Base-by-base conservation (phyloP, 1,140 invertebrate species). In the Zeugodacus cucurbitae region DNA sequence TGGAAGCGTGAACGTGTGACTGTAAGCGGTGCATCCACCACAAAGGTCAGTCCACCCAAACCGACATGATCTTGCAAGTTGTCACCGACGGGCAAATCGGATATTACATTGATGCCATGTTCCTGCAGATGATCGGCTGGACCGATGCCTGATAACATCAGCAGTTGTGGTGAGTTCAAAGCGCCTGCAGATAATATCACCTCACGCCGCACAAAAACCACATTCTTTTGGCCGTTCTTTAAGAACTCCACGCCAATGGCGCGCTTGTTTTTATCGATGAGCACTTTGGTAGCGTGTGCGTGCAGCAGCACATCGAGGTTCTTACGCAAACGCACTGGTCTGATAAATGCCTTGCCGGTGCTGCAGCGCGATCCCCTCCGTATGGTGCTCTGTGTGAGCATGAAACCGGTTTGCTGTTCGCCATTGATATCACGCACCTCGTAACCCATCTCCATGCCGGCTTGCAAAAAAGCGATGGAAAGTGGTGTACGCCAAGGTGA, bases 61-160 rank as follows among this genome's bases (percentile, higher is more conserved):
- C 97, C 97, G 0, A 98, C 96, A 87, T 93, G 93, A 89, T 93
- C 93, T 87, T 98, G 97, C 34, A 98, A 94, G 91, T 98, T 97
- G 89, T 97, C 95, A 20, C 97, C 97, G 0, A 98, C 97, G 91
- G 96, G 96, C 1, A 97, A 91, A 91, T 98, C 95, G 0, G 95
- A 95, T 3, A 97, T 89, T 0, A 97, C 94, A 0, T 96, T 96
- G 88, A 98, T 97, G 2, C 95, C 95, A 64, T 97, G 95, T 87
- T 96, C 95, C 88, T 95, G 91, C 1, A 99, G 93, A 90, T 98
- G 97, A 67, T 97, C 96, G 1, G 94, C 94, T 0, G 97, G 97
- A 0, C 98, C 98, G 32, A 98, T 95, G 0, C 98, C 98, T 29
- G 97, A 98, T 0, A 98, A 90, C 97, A 98, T 98, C 22, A 99